These are phyloP conservation scores for Campoletis sonorensis DNA, from an alignment of 1,140 invertebrate genomes.

Conservation along the genomic window DNA sequence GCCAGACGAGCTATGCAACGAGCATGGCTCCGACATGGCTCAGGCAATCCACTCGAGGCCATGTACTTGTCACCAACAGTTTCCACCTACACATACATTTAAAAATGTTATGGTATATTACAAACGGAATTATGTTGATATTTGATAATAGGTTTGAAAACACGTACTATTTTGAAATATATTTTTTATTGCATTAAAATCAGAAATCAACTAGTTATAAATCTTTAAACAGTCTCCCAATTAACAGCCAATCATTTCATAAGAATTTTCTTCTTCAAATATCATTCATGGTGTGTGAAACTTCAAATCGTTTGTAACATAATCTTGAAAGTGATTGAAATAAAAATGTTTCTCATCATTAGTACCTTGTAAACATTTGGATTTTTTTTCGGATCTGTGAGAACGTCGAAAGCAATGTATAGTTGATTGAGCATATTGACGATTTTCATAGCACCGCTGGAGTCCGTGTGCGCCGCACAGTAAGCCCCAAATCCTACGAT, in stretches of 20 bases:
- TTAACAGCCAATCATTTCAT: too few species aligned
- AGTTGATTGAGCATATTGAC: conserved; percentile 93
- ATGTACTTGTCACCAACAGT: conserved; percentile 99
- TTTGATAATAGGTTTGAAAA: too few species aligned
- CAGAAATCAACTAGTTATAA: conserved; percentile 3
- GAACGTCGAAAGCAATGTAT: conserved; percentile 93
- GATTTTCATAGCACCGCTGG: conserved; percentile 93
- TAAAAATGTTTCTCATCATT: too few species aligned
- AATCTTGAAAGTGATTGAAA: too few species aligned
- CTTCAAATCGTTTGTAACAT: too few species aligned
- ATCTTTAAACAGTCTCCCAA: too few species aligned
- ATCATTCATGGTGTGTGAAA: too few species aligned
- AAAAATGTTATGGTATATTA: not conserved
- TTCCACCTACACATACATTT: conserved; percentile 86
- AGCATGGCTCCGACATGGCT: conserved; percentile 93
- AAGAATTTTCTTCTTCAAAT: too few species aligned
- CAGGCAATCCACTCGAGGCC: conserved; percentile 97
- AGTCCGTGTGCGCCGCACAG: conserved; percentile 90
- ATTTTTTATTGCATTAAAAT: not conserved
- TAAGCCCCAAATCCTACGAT: conserved; percentile 95
- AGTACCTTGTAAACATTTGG: conserved; percentile 95
- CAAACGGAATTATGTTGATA: not conserved
- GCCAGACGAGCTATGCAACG: conserved; percentile 94
- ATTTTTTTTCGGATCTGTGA: conserved; percentile 94
- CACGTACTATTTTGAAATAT: too few species aligned